These are phyloP conservation scores for Eriocheir sinensis DNA, from an alignment of 1,140 invertebrate genomes.

Conservation along the genomic window DNA sequence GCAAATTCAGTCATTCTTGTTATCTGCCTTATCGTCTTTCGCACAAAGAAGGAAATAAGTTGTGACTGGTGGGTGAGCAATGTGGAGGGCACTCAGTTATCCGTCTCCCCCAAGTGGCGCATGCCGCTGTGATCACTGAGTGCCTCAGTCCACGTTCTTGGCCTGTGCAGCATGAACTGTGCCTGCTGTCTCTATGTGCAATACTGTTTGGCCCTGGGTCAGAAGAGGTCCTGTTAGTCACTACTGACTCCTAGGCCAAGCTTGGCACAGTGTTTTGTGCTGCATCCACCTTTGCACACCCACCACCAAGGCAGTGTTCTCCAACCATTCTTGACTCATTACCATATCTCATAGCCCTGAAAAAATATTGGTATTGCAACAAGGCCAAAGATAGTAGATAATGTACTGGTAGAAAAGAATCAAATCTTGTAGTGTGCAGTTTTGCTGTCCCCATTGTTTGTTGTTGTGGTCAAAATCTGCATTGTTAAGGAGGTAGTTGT, in stretches of 20 bases:
- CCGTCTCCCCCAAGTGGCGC: constrained; percentile 72
- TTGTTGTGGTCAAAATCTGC: constrained; percentile 78
- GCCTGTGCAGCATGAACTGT: constrained; percentile 63
- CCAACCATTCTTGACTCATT: constrained; percentile 76
- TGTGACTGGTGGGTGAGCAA: constrained; percentile 71
- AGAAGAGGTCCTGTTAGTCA: constrained; percentile 26
- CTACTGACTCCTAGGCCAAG: constrained; percentile 62
- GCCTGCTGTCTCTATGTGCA: constrained; percentile 75
- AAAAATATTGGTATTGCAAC: constrained; percentile 77
- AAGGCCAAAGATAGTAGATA: constrained; percentile 77
- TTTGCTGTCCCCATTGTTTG: constrained; percentile 78
- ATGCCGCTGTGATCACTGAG: constrained; percentile 64
- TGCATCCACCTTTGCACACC: constrained; percentile 59
- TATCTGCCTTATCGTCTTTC: constrained; percentile 78
- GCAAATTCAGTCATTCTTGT: constrained; percentile 67
- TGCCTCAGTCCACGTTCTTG: constrained; percentile 46
- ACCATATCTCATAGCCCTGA: constrained; percentile 74
- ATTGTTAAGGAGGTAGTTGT: constrained; percentile 77
- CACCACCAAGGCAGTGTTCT: constrained; percentile 77
- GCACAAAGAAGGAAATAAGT: constrained; percentile 77
- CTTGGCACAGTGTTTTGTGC: constrained; percentile 48
- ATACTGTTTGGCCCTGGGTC: constrained; percentile 68
- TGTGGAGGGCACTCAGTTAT: constrained; percentile 64
- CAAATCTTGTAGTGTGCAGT: constrained; percentile 77
- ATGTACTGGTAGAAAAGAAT: constrained; percentile 78